Percentiles rank a stretch among this genome's conserved stretches.
Evolutionary conservation across 2,888 invertebrate genomes (phyloP).

Genomic region (Caenorhabditis macrosperma): DNA sequence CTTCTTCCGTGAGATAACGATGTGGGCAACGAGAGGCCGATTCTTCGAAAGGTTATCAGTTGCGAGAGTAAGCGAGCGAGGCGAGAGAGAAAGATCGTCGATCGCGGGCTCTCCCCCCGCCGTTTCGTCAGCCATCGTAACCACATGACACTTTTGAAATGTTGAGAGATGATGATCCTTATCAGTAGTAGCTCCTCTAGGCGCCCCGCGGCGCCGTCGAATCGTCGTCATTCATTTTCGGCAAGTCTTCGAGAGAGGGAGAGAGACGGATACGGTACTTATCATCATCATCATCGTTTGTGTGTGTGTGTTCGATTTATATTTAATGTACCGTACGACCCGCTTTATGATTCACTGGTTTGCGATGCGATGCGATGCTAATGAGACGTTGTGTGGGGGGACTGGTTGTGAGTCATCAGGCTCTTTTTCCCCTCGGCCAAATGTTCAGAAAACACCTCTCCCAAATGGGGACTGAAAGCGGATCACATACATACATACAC

Average conservation of each 20-base stretch:
- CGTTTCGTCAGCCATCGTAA: slow-evolving; percentile 39
- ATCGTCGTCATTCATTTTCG: slow-evolving; percentile 20
- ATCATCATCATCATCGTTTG: slow-evolving; percentile 41
- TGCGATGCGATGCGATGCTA: slow-evolving; percentile 23
- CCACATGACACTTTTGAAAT: slow-evolving; percentile 32
- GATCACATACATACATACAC: slow-evolving; percentile 39
- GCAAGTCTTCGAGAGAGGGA: slow-evolving; percentile 11
- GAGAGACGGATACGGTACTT: slow-evolving; percentile 53
- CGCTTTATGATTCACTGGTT: slow-evolving; percentile 38
- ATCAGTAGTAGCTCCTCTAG: slow-evolving; percentile 37
- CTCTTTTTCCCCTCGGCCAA: slow-evolving; percentile 8
- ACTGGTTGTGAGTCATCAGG: slow-evolving; percentile 28
- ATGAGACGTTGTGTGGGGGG: slow-evolving; percentile 18
- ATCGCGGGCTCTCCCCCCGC: slow-evolving; percentile 24
- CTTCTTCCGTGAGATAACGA: slow-evolving; percentile 34
- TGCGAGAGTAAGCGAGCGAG: too few relatives aligned
- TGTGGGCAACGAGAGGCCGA: slow-evolving; percentile 10
- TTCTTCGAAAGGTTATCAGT: slow-evolving; percentile 55
- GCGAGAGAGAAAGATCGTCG: too few relatives aligned
- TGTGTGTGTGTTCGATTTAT: slow-evolving; percentile 16
- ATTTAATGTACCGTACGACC: slow-evolving; percentile 38
- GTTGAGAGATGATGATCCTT: slow-evolving; percentile 29
- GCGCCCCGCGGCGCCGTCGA: slow-evolving; percentile 4
- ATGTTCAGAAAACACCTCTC: slow-evolving; percentile 1
- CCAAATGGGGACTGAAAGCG: slow-evolving; percentile 43